Evolutionary conservation across 1,140 invertebrate species (phyloP).

Genomic region (Gryon sp.): DNA sequence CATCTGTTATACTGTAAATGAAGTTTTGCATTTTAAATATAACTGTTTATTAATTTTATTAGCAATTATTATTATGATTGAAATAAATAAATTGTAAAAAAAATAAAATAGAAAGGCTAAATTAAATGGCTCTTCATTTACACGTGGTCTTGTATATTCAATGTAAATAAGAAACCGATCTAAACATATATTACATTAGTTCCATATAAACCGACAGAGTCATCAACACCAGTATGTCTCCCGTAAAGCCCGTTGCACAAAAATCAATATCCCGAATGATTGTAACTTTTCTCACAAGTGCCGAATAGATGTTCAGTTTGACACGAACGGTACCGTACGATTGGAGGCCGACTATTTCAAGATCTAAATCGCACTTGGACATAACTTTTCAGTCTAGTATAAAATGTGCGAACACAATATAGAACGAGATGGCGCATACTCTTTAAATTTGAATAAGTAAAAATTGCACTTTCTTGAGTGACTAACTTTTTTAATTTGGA

Average conservation of each 20-base stretch:
- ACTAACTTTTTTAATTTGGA: too few species aligned
- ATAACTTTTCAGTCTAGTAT: slow-evolving; percentile 16
- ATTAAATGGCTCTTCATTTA: too few species aligned
- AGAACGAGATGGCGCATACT: slow-evolving; percentile 14
- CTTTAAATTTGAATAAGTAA: too few species aligned
- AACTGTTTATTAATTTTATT: too few species aligned
- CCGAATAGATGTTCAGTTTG: slow-evolving; percentile 22
- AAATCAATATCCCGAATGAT: not conserved
- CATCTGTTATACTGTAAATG: too few species aligned
- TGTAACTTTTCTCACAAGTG: slow-evolving; percentile 16
- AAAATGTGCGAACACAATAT: slow-evolving; percentile 9
- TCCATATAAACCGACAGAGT: slow-evolving; percentile 4
- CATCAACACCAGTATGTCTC: slow-evolving; percentile 2
- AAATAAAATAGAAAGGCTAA: too few species aligned
- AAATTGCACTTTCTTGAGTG: too few species aligned
- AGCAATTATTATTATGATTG: too few species aligned
- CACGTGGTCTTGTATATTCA: too few species aligned
- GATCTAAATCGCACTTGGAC: slow-evolving; percentile 15
- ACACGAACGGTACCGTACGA: slow-evolving; percentile 26
- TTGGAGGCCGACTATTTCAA: slow-evolving; percentile 6
- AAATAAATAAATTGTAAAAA: too few species aligned
- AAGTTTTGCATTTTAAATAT: too few species aligned
- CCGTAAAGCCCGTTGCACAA: not conserved
- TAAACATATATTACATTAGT: slow-evolving; percentile 3
- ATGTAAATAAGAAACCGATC: not conserved